Evolutionary conservation across 35 echinoderm and acorn worm genomes (phyloP), one percentile per base, ranked within the genome.

Genomic region (Lytechinus pictus): DNA sequence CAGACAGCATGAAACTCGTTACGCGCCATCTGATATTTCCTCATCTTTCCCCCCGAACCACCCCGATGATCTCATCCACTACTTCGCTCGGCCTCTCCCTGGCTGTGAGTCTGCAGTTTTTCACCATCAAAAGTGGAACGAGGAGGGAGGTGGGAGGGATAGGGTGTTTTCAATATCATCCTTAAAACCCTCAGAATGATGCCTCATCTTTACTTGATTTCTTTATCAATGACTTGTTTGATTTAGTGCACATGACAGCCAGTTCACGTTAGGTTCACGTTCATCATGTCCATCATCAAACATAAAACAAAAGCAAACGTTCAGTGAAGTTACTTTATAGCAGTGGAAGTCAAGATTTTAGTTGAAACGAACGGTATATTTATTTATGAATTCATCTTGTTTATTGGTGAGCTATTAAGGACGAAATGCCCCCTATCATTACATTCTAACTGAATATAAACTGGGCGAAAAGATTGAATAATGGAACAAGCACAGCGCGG

Each of bases 1-100:
- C 94, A 95, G 94, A 61, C 60, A 95, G 94, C 94, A 93, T 61
- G 94, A 95, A 95, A 95, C 86, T 86, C 94, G 66, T 95, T 86
- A 95, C 86, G 66, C 55, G 94, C 55, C 66, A 95, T 86, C 66
- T 86, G 94, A 95, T 86, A 95, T 86, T 86, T 71, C 55, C 66
- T 86, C 94, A 54, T 54, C 86, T 95, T 28, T 86, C 86, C 66
- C 66, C 66, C 66, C 14, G 66, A 79, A 79, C 66, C 66, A 79
- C 66, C 66, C 66, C 66, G 66, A 79, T 79, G 66, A 79, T 79
- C 66, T 79, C 66, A 79, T 24, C 66, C 66, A 24, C 66, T 24
- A 79, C 66, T 79, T 14, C 66, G 66, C 66, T 79, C 66, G 21
- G 66, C 66, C 21, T 24, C 16, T 24, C 19, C 66, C 66, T 7